A percentile compares a stretch with the other conserved stretches of the same genome.
These are phyloP conservation scores for Lethenteron camtschaticum DNA, from an alignment of 2,113 vertebrate species.

Conservation along the genomic window DNA sequence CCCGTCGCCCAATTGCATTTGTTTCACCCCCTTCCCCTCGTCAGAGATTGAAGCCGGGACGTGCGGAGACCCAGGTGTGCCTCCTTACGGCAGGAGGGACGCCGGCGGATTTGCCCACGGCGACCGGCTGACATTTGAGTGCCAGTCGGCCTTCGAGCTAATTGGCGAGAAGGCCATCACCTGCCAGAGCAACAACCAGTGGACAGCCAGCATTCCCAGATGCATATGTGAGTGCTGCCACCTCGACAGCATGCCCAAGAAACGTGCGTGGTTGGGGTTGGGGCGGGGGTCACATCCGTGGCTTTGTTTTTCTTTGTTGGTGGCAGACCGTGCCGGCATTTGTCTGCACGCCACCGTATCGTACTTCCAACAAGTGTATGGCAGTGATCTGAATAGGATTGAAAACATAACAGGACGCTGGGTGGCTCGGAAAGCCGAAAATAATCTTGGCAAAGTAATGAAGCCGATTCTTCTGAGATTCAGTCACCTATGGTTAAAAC, in stretches of 20 bases:
- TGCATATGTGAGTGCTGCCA: slow-evolving; percentile 69
- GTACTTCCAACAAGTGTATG: too few relatives aligned
- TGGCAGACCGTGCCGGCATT: too few relatives aligned
- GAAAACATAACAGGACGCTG: too few relatives aligned
- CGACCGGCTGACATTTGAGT: slow-evolving; percentile 66
- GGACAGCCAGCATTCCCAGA: slow-evolving; percentile 96
- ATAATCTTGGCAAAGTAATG: too few relatives aligned
- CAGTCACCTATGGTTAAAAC: too few relatives aligned
- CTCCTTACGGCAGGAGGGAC: slow-evolving; percentile 59
- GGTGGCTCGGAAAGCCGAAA: too few relatives aligned
- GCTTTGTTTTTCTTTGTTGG: too few relatives aligned
- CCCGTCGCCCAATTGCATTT: slow-evolving; percentile 6
- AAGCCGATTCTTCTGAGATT: too few relatives aligned
- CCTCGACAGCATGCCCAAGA: neutral
- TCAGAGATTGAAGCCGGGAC: slow-evolving; percentile 87
- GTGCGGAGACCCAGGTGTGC: slow-evolving; percentile 69
- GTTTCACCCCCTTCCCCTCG: slow-evolving; percentile 9
- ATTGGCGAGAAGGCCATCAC: slow-evolving; percentile 89
- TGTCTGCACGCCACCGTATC: too few relatives aligned
- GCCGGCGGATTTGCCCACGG: slow-evolving; percentile 65
- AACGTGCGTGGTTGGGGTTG: too few relatives aligned
- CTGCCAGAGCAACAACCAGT: slow-evolving; percentile 99
- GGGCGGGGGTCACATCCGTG: too few relatives aligned
- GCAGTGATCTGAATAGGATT: too few relatives aligned
- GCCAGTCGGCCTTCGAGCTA: slow-evolving; percentile 85